These are phyloP conservation scores for Branchinecta sandiegonensis DNA, from an alignment of 2,888 invertebrate genomes.

Conservation along the genomic window DNA sequence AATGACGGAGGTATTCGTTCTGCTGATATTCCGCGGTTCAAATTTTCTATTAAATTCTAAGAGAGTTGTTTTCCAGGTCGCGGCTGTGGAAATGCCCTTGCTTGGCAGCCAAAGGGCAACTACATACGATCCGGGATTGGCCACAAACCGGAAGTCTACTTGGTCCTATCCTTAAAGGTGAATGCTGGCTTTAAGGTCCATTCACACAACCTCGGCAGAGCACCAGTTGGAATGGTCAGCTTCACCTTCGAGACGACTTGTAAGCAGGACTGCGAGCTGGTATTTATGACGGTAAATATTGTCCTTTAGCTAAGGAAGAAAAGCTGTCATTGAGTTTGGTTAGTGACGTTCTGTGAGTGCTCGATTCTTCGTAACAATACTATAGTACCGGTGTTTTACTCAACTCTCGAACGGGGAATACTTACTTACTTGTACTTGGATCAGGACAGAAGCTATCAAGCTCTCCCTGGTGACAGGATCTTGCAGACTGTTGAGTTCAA, in stretches of 20 bases:
- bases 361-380: too few relatives aligned
- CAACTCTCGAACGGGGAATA: too few relatives aligned
- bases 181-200: constrained; percentile 37
- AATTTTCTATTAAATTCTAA: not conserved
- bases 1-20: too few relatives aligned
- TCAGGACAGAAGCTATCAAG: too few relatives aligned
- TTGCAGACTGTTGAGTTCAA: too few relatives aligned
- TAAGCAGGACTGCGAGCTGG: constrained; percentile 38
- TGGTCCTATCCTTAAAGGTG: constrained; percentile 37
- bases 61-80: constrained; percentile 24
- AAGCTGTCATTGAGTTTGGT: too few relatives aligned
- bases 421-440: too few relatives aligned
- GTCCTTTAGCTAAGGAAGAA: too few relatives aligned
- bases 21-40: not conserved
- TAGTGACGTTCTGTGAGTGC: too few relatives aligned
- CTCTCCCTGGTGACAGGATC: too few relatives aligned
- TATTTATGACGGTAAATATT: constrained; percentile 38
- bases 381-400: too few relatives aligned
- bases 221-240: constrained; percentile 35
- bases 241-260: constrained; percentile 43
- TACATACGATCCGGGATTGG: constrained; percentile 39
- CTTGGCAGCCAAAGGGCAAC: constrained; percentile 40
- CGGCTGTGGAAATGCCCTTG: constrained; percentile 34
- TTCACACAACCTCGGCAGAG: constrained; percentile 33
- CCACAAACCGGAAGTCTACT: constrained; percentile 37